Base-by-base conservation (phyloP, 2,888 invertebrate species). In the Bhutanitis thaidina region DNA sequence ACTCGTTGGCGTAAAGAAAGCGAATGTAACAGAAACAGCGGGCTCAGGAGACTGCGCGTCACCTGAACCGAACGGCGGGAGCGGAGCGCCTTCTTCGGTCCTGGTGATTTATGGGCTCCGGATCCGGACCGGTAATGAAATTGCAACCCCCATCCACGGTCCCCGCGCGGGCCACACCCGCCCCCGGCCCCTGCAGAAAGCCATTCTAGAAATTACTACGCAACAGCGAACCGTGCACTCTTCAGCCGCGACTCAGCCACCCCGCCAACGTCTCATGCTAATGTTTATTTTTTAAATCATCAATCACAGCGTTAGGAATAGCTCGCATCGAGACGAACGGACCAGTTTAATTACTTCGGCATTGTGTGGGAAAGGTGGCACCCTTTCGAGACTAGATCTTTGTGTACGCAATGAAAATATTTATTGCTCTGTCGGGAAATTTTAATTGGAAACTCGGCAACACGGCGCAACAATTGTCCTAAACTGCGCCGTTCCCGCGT, bases 81-180 rank as follows among this genome's bases (percentile, higher is more conserved):
- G 79, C 77, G 78, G 74, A 60, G 79, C 77, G 79, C 83, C 87
- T 88, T 84, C 86, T 90, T 91, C 90, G 90, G 90, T 77, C 80
- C 78, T 81, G 85, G 89, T 90, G 90, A 90, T 90, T 90, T 90
- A 90, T 87, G 84, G 77, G 71, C 82, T 74, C 5, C 77, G 84
- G 85, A 90, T 90, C 89, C 90, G 90, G 87, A 83, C 89, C 83
- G 89, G 88, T 87, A 89, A 86, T 85, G 87, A 90, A 84, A 87
- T 88, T 87, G 90, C 88, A 3, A 36, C 75, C 73, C 72, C 69
- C 65, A n/a, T n/a, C n/a, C n/a, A 62, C 60, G 60, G 62, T 54
- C 77, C 75, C 77, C 72, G 69, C 70, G 69, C 71, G 69, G 4
- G n/a, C n/a, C n/a, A n/a, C n/a, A n/a, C 37, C 5, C 36, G 74